phyloP scores from a whole-genome alignment of 2,888 invertebrate genomes.

The Cerastoderma edule region DNA sequence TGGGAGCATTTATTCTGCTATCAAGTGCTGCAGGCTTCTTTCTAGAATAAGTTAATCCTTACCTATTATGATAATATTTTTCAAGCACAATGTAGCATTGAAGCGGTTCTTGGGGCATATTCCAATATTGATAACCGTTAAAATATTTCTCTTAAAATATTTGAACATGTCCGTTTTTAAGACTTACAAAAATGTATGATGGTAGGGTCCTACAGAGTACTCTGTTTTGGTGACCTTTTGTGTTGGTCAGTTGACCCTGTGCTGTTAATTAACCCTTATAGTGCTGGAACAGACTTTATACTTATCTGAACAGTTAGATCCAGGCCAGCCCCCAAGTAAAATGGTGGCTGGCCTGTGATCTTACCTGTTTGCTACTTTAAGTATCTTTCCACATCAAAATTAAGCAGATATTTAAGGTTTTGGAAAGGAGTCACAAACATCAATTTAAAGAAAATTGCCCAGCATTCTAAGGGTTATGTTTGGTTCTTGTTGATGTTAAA shows the following conservation, averaged over 20 bases:
- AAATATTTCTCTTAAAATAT: not conserved
- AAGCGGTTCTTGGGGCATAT: too few species aligned
- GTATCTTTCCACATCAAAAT: not conserved
- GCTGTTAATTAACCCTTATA: conserved; percentile 7
- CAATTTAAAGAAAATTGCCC: too few species aligned
- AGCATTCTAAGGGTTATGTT: too few species aligned
- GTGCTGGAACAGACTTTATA: not conserved
- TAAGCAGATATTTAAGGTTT: not conserved
- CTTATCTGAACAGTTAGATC: not conserved
- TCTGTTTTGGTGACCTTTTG: not conserved
- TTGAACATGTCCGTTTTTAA: not conserved
- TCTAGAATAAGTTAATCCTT: too few species aligned
- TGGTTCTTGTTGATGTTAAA: too few species aligned
- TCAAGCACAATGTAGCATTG: too few species aligned
- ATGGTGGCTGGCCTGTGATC: not conserved
- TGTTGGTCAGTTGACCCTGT: not conserved
- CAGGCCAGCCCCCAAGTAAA: not conserved
- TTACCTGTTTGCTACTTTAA: not conserved
- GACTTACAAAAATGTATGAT: not conserved
- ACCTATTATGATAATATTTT: too few species aligned
- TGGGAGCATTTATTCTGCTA: too few species aligned
- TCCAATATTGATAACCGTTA: too few species aligned
- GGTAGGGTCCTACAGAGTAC: not conserved
- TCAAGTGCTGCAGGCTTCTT: too few species aligned
- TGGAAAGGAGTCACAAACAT: too few species aligned